Base-by-base conservation (phyloP, 2,888 invertebrate species). In the Cheilosia vulpina region DNA sequence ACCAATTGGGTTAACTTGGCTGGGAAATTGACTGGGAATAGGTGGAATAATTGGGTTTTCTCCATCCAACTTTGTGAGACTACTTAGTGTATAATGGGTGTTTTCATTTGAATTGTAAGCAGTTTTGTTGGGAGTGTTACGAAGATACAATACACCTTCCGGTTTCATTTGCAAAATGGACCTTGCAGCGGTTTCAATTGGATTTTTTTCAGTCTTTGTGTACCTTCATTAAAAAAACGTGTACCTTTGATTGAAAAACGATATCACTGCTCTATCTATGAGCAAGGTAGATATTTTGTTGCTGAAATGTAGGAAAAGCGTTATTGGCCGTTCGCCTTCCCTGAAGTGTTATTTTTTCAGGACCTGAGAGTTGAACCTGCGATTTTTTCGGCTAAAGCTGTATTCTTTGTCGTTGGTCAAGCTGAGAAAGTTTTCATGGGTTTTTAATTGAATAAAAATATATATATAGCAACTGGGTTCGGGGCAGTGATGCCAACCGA, bases 91-190 rank as follows among this genome's bases (percentile, higher is more conserved):
- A 21, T 69, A 63, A 78, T 57, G 47, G 55, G 38, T 57, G 62
- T 63, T 69, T 77, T 63, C 62, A 71, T 78, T 71, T 47, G 55
- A 78, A 78, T 78, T 55, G 57, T 71, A 69, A 78, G 47, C 31
- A 62, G 68, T 53, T 60, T 43, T 47, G 53, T 62, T 69, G 19
- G 9, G 38, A 60, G 24, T 45, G 19, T 53, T 62, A 52, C 2
- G 27, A 53, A 13, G 11, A 17, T 17, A 53, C n/a, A 50, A 24
- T 43, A 5, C 45, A 31, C 69, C 57, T 38, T 1, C 13, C 34
- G 63, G 68, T 69, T 62, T 77, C 53, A 77, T 69, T 69, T 62
- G 77, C 52, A 69, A 69, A 62, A 27, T 53, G 50, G 38, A 34
- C 21, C 57, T 55, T 41, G 19, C 1, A 57, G 66, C 57, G 34